These are phyloP conservation scores for Halotydeus destructor DNA, from an alignment of 1,140 invertebrate species.

Conservation along the genomic window DNA sequence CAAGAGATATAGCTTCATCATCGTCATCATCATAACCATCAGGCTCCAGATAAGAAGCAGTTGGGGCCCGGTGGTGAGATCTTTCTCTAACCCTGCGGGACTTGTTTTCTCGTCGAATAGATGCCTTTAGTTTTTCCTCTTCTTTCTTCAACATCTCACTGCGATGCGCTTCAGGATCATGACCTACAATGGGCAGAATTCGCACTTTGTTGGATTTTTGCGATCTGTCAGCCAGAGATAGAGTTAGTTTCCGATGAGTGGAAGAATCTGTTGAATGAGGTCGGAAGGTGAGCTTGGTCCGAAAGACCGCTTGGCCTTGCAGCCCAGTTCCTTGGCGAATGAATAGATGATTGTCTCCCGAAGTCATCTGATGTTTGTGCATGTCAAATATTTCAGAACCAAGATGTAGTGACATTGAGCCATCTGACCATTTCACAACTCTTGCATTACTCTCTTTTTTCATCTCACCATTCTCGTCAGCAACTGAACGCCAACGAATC, in stretches of 20 bases:
- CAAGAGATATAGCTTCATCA: constrained; percentile 68
- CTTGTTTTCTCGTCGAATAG: constrained; percentile 47
- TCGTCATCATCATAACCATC: constrained; percentile 49
- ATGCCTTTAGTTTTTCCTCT: constrained; percentile 69
- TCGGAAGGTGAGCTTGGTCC: constrained; percentile 81
- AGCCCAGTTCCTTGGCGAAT: constrained; percentile 66
- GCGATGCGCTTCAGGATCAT: constrained; percentile 77
- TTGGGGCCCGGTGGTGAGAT: constrained; percentile 28
- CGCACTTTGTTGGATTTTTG: constrained; percentile 90
- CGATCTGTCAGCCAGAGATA: constrained; percentile 88
- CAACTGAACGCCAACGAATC: constrained; percentile 74
- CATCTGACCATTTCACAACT: constrained; percentile 91
- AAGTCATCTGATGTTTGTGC: constrained; percentile 65
- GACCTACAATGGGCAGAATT: constrained; percentile 76
- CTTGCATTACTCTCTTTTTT: constrained; percentile 83
- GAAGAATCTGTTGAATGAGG: constrained; percentile 95
- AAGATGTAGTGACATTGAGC: constrained; percentile 83
- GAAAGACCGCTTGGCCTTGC: constrained; percentile 88
- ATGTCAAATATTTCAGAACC: constrained; percentile 96
- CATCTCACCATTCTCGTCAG: constrained; percentile 53
- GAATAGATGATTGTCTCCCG: constrained; percentile 83
- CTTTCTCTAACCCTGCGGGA: constrained; percentile 37
- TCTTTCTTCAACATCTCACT: constrained; percentile 86
- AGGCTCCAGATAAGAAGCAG: constrained; percentile 37
- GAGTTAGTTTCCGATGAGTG: constrained; percentile 94